Conservation (phyloP, 2,797 vertebrate genomes). For the Anguilla megastoma region DNA sequence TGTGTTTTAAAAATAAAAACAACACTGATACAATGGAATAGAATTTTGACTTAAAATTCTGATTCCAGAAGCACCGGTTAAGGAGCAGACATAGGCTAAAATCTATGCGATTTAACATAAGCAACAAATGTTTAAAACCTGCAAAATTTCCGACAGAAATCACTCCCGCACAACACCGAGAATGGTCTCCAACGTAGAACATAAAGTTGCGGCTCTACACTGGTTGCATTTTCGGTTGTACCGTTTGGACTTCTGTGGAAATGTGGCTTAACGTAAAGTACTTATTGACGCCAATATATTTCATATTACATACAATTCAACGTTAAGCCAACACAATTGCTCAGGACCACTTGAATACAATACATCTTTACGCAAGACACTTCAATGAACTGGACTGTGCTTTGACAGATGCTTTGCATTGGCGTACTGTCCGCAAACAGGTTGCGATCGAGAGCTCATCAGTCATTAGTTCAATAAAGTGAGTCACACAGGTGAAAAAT, state of each 20-base stretch:
- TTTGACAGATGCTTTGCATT: background rate
- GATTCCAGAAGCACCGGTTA: background rate
- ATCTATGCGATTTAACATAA: background rate
- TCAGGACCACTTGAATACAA: no score
- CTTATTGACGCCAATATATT: background rate
- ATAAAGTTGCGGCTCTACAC: background rate
- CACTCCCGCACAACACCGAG: background rate
- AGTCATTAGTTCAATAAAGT: slow-evolving; percentile 28
- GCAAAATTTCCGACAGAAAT: background rate
- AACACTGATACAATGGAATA: background rate
- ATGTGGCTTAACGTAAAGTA: background rate
- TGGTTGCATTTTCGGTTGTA: no score
- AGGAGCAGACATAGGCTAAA: background rate
- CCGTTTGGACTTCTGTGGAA: no score
- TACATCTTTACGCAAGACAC: background rate
- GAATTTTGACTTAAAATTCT: background rate
- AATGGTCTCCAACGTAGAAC: background rate
- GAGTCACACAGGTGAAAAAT: slow-evolving; percentile 56
- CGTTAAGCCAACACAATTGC: background rate
- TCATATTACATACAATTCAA: background rate
- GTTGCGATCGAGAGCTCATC: background rate
- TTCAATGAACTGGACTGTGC: background rate
- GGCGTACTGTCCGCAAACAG: background rate
- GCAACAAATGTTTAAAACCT: background rate
- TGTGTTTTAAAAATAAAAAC: background rate